Percentiles rank a stretch among this genome's conserved stretches.
Conservation (phyloP, 2,113 vertebrate species). For the Noturus placidus region DNA sequence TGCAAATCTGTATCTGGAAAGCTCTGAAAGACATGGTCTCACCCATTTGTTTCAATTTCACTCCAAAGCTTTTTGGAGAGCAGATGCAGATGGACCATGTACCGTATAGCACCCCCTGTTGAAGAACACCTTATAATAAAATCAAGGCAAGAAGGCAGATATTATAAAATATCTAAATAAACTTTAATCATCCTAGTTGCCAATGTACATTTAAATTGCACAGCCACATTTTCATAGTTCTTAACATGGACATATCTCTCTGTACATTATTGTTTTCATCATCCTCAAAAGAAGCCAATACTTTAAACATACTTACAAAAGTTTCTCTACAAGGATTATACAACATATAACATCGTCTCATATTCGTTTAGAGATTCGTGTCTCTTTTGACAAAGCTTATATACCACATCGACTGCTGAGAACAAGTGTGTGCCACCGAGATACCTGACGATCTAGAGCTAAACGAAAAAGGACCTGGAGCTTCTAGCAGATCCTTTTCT, state of each 20-base stretch:
- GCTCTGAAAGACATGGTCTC: too few species aligned
- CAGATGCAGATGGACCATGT: not conserved
- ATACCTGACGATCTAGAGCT: conserved; percentile 12
- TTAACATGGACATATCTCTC: conserved; percentile 86
- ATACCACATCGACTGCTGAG: conserved; percentile 65
- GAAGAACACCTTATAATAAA: not conserved
- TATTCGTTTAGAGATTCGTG: conserved; percentile 77
- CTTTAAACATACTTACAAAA: conserved; percentile 97
- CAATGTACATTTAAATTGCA: conserved; percentile 99
- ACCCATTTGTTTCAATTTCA: not conserved
- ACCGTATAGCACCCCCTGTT: not conserved
- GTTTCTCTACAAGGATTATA: conserved; percentile 92
- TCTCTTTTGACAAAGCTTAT: conserved; percentile 58
- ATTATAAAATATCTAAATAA: conserved; percentile 99
- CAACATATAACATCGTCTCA: conserved; percentile 88
- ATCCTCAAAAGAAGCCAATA: conserved; percentile 78
- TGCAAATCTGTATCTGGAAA: too few species aligned
- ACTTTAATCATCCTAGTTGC: conserved; percentile 99
- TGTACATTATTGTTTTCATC: conserved; percentile 93
- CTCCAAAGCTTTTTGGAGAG: not conserved
- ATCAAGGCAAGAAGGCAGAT: conserved; percentile 44
- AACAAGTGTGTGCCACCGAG: conserved; percentile 36
- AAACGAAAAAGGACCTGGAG: conserved; percentile 22
- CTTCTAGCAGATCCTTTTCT: not conserved
- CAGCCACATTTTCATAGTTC: conserved; percentile 84